Conservation (phyloP, 2,888 invertebrate species). For the Drosophila macrospina region DNA sequence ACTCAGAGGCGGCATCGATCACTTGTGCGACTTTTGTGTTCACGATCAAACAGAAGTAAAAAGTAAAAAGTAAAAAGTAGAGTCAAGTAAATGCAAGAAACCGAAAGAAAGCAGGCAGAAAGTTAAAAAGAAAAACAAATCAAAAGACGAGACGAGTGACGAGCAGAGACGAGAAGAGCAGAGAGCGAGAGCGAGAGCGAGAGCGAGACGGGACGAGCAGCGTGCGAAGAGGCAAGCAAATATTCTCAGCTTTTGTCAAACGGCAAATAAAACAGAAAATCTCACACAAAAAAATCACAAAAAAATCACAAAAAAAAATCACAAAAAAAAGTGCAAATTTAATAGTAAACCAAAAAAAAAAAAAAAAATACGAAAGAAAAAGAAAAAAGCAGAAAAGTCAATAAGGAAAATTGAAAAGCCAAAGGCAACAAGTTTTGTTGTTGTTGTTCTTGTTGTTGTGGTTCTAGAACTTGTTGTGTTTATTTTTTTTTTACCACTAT, state of each 20-base stretch:
- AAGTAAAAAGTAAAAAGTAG: constrained; percentile 8
- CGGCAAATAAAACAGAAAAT: constrained; percentile 19
- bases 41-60: constrained; percentile 49
- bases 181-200: constrained; percentile 23
- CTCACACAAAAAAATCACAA: constrained; percentile 11
- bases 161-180: constrained; percentile 1
- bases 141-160: constrained; percentile 6
- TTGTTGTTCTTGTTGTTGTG: no score
- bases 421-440: constrained; percentile 31
- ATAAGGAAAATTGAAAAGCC: constrained; percentile 15
- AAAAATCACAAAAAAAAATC: constrained; percentile 22
- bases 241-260: constrained; percentile 40
- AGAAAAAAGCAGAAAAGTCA: constrained; percentile 3
- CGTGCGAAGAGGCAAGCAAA: constrained; percentile 43
- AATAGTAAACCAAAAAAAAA: constrained; percentile 7
- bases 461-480: constrained; percentile 29
- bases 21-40: constrained; percentile 78
- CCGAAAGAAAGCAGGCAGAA: constrained; percentile 11
- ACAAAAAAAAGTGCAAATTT: constrained; percentile 23
- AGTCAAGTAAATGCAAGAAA: not conserved
- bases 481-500: constrained; percentile 33
- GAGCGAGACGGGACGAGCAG: constrained; percentile 30
- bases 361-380: constrained; percentile 23
- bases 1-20: constrained; percentile 84
- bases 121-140: constrained; percentile 1